phyloP scores from a whole-genome alignment of 2,888 invertebrate genomes.

The Julus scandinavius region DNA sequence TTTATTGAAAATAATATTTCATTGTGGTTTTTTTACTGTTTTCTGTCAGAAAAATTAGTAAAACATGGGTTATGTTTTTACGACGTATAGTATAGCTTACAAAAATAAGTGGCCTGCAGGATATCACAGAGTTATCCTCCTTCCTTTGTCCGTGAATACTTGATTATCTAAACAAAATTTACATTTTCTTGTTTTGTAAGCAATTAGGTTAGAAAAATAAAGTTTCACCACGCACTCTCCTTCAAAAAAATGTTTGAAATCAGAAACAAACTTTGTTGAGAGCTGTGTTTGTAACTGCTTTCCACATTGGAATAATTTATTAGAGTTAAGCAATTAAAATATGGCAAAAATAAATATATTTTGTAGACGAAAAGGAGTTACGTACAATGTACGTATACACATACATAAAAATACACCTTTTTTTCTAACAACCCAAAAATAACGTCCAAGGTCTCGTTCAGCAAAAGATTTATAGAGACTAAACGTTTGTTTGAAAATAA shows the following conservation, averaged over 20 bases:
- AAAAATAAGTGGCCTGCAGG: background rate
- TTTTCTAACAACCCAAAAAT: no score
- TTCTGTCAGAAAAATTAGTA: conserved; percentile 2
- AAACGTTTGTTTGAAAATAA: no score
- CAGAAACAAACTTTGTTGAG: background rate
- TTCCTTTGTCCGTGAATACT: background rate
- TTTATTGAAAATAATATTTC: conserved; percentile 22
- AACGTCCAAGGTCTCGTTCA: no score
- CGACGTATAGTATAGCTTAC: background rate
- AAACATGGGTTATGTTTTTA: background rate
- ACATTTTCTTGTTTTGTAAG: background rate
- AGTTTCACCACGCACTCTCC: background rate
- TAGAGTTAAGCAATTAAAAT: background rate
- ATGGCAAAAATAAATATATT: background rate
- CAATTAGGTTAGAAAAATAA: background rate
- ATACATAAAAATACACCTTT: no score
- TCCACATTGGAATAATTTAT: background rate
- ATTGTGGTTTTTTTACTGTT: background rate
- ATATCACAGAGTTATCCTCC: background rate
- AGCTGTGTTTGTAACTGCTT: background rate
- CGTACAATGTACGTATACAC: no score
- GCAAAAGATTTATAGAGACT: no score
- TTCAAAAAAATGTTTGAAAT: background rate
- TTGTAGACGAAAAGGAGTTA: background rate
- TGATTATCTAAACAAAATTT: background rate